These are phyloP conservation scores for Syrphus vitripennis DNA, from an alignment of 2,888 invertebrate genomes.

Conservation along the genomic window DNA sequence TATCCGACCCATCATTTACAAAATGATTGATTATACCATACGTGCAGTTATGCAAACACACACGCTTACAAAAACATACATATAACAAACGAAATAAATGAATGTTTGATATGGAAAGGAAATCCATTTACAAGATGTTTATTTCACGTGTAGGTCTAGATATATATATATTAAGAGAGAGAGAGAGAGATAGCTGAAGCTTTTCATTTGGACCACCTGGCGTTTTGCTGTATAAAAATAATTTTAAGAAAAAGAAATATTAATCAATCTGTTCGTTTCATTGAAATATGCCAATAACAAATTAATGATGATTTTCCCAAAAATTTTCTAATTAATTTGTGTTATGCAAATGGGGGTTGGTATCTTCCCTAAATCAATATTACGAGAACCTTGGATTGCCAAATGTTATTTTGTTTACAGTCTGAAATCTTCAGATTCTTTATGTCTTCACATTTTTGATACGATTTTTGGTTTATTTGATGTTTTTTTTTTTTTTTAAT, in stretches of 20 bases:
- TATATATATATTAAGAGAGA: too few species aligned
- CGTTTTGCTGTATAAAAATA: neutral
- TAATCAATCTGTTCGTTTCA: constrained; percentile 2
- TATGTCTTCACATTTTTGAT: neutral
- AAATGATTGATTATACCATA: constrained; percentile 52
- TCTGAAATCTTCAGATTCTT: neutral
- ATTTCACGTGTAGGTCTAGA: neutral
- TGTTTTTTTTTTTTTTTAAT: too few species aligned
- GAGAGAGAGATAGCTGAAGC: neutral
- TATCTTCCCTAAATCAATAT: neutral
- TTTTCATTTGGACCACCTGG: neutral
- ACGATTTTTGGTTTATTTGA: neutral
- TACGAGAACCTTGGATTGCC: neutral
- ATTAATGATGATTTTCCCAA: constrained; percentile 4
- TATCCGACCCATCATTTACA: constrained; percentile 26
- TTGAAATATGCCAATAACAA: neutral
- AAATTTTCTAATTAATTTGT: constrained; percentile 5
- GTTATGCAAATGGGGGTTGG: neutral
- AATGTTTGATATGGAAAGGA: neutral
- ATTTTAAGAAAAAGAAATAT: neutral
- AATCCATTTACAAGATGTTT: neutral
- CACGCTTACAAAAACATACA: too few species aligned
- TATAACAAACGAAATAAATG: neutral
- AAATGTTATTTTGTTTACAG: neutral
- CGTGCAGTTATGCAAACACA: constrained; percentile 17